Conservation (phyloP, 1,140 invertebrate species). For the Proctacanthus coquilletti region DNA sequence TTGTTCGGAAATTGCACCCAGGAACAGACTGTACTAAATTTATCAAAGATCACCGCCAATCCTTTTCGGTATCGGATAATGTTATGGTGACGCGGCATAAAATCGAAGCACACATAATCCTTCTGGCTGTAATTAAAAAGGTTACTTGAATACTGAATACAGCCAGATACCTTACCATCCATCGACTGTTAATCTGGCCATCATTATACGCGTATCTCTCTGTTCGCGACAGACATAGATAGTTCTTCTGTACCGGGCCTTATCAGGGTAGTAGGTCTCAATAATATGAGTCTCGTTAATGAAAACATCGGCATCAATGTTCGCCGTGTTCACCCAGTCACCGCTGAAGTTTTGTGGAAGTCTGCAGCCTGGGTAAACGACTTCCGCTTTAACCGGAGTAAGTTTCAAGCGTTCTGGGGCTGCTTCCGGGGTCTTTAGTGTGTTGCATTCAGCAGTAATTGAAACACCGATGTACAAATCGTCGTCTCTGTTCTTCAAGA, state of each 20-base stretch:
- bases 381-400: conserved; percentile 68
- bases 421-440: conserved; percentile 80
- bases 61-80: conserved; percentile 84
- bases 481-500: conserved; percentile 86
- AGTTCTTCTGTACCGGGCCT: conserved; percentile 68
- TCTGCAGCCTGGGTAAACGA: conserved; percentile 78
- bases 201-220: conserved; percentile 76
- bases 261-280: conserved; percentile 86
- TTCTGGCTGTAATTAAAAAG: conserved; percentile 61
- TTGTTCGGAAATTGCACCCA: conserved; percentile 83
- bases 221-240: conserved; percentile 91
- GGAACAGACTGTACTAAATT: conserved; percentile 83
- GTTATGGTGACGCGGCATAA: conserved; percentile 89
- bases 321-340: conserved; percentile 92
- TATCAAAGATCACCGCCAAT: conserved; percentile 72
- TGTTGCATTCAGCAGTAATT: conserved; percentile 84
- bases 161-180: conserved; percentile 53
- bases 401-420: conserved; percentile 79
- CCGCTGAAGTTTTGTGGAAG: conserved; percentile 88
- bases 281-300: conserved; percentile 95
- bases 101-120: conserved; percentile 94
- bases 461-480: conserved; percentile 80
- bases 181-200: conserved; percentile 89
- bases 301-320: conserved; percentile 82
- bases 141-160: background rate